Percentiles rank a stretch among this genome's conserved stretches.
These are phyloP conservation scores for Sitodiplosis mosellana DNA, from an alignment of 1,140 invertebrate species.

Conservation along the genomic window DNA sequence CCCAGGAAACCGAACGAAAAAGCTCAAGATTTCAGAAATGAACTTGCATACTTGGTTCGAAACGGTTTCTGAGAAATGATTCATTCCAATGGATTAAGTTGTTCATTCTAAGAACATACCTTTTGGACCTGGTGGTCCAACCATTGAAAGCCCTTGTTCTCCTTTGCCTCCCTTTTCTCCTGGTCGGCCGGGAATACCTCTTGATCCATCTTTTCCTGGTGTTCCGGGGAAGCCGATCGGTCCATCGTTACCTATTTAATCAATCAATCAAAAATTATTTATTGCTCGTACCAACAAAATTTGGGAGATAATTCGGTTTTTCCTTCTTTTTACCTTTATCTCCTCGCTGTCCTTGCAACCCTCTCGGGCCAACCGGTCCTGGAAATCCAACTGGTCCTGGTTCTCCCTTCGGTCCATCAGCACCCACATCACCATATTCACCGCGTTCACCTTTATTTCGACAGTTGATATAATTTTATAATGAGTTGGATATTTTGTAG, in stretches of 20 bases:
- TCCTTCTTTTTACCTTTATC: slow-evolving; percentile 54
- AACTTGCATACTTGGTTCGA: too few species aligned
- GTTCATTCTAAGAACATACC: slow-evolving; percentile 15
- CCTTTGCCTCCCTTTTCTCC: slow-evolving; percentile 59
- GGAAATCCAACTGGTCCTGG: slow-evolving; percentile 40
- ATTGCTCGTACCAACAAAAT: too few species aligned
- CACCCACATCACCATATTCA: slow-evolving; percentile 32
- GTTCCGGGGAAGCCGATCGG: slow-evolving; percentile 58
- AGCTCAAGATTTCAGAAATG: too few species aligned
- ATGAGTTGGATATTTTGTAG: slow-evolving; percentile 4
- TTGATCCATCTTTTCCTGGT: slow-evolving; percentile 35
- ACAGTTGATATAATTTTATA: slow-evolving; percentile 13
- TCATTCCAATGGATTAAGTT: too few species aligned
- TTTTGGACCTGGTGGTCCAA: slow-evolving; percentile 44
- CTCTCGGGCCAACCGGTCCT: slow-evolving; percentile 52
- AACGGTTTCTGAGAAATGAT: too few species aligned
- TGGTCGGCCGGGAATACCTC: slow-evolving; percentile 32
- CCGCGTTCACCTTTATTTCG: background rate
- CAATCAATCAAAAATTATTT: too few species aligned
- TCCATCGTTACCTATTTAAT: slow-evolving; percentile 38
- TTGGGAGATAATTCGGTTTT: too few species aligned
- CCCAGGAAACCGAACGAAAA: too few species aligned
- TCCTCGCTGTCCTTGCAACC: slow-evolving; percentile 55
- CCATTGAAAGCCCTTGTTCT: slow-evolving; percentile 46
- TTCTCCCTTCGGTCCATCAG: slow-evolving; percentile 36